Conservation (phyloP, 2,113 vertebrate genomes). For the Dicaeum eximium region DNA sequence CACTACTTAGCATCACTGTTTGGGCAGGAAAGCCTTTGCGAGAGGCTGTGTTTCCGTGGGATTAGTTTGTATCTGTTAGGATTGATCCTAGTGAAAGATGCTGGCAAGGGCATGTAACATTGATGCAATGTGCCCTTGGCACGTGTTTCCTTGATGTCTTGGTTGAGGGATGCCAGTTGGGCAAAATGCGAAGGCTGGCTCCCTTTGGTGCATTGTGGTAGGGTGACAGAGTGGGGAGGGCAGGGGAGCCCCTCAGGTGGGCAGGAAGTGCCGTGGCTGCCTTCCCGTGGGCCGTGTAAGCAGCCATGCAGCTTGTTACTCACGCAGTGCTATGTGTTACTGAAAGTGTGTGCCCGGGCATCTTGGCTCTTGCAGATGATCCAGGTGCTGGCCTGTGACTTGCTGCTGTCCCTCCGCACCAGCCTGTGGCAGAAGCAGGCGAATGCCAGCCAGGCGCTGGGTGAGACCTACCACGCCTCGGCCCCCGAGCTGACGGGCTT, state of each 20-base stretch:
- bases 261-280: not conserved
- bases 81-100: not conserved
- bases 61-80: not conserved
- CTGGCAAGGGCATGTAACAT: not conserved
- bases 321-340: not conserved
- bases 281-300: accelerated
- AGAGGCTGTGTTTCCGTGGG: not conserved
- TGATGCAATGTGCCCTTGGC: not conserved
- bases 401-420: conserved; percentile 90
- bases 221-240: not conserved
- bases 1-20: accelerated
- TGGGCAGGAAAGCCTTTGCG: not conserved
- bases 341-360: not conserved
- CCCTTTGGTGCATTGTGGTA: not conserved
- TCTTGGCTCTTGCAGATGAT: conserved; percentile 77
- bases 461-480: conserved; percentile 85
- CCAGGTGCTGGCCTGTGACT: conserved; percentile 91
- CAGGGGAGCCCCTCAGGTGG: too few relatives aligned
- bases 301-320: not conserved
- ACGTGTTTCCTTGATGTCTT: not conserved
- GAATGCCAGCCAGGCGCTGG: conserved; percentile 74
- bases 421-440: conserved; percentile 90
- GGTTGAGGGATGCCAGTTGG: accelerated
- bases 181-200: not conserved
- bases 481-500: conserved; percentile 89